These are phyloP conservation scores for Rhopalosiphum nymphaeae DNA, from an alignment of 2,888 invertebrate genomes.

Conservation along the genomic window DNA sequence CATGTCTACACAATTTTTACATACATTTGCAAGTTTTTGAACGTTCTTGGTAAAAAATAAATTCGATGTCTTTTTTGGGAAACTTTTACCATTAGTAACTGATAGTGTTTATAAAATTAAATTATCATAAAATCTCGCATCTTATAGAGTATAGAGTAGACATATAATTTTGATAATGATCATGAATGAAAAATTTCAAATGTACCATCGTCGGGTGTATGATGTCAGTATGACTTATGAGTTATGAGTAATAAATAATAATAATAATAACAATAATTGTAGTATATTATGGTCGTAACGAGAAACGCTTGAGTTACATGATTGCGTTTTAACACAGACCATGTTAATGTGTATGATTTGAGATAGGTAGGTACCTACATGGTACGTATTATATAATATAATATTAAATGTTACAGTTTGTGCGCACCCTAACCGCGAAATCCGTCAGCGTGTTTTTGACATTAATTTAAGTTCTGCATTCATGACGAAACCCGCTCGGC, in stretches of 20 bases:
- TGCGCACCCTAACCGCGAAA: not conserved
- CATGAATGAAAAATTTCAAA: not conserved
- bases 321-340: not conserved
- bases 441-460: conserved; percentile 40
- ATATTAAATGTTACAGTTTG: not conserved
- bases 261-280: not conserved
- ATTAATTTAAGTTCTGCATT: conserved; percentile 53
- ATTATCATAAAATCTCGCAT: not conserved
- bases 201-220: not conserved
- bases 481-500: conserved; percentile 9
- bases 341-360: conserved; percentile 26
- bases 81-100: not conserved
- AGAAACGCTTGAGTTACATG: not conserved
- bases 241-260: not conserved
- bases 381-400: not conserved
- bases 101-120: not conserved
- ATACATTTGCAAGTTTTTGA: not conserved
- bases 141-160: not conserved
- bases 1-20: not conserved
- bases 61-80: not conserved
- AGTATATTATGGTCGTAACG: not conserved
- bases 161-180: not conserved
- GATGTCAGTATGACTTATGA: not conserved
- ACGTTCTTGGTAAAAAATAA: conserved; percentile 12
- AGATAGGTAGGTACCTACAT: not conserved